Conservation (phyloP, 2,113 vertebrate species). For the Pomatorhinus ruficollis region DNA sequence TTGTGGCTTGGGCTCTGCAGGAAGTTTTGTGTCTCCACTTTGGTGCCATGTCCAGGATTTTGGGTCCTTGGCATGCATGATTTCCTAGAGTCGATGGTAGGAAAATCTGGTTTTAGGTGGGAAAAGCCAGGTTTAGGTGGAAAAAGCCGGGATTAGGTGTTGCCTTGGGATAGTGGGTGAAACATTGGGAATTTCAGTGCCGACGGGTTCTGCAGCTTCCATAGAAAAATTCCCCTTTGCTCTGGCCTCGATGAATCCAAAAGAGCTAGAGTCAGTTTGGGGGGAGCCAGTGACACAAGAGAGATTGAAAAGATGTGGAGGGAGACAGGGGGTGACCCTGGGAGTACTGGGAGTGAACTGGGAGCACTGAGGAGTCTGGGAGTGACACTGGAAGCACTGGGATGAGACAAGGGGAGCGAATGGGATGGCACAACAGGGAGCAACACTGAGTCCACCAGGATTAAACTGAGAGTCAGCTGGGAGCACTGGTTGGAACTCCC, state of each 20-base stretch:
- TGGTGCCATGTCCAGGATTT: too few species aligned
- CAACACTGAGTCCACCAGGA: background rate
- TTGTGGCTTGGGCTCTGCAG: background rate
- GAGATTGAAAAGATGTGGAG: too few species aligned
- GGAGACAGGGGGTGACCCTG: background rate
- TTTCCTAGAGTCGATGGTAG: background rate
- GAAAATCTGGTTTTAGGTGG: background rate
- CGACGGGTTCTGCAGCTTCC: background rate
- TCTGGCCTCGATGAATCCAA: fast-evolving
- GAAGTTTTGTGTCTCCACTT: background rate
- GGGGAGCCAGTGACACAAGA: background rate
- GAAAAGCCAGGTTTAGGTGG: background rate
- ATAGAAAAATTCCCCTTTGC: background rate
- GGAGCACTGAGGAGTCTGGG: background rate
- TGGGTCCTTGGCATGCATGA: fast-evolving
- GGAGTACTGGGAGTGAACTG: background rate
- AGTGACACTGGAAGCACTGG: background rate
- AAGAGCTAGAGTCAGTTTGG: background rate
- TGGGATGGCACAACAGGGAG: background rate
- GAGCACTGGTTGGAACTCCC: background rate
- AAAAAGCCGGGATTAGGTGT: background rate
- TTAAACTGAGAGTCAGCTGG: background rate
- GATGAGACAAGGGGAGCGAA: background rate
- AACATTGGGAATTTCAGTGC: background rate
- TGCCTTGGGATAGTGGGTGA: background rate